These are phyloP conservation scores for Deilephila porcellus DNA, from an alignment of 2,888 invertebrate genomes.

Conservation along the genomic window DNA sequence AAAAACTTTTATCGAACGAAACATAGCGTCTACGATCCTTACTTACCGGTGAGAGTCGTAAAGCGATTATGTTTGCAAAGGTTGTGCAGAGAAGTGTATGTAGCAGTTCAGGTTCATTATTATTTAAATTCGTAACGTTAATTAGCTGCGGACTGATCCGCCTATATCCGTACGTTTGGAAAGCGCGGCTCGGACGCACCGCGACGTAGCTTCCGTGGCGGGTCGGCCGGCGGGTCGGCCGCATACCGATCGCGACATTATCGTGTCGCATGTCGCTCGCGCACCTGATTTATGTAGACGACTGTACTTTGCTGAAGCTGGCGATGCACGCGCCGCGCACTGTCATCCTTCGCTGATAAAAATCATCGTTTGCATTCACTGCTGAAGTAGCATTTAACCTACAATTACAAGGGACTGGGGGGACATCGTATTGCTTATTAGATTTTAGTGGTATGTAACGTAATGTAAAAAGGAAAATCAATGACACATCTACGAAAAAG, in stretches of 20 bases:
- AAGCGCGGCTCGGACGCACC: slow-evolving; percentile 36
- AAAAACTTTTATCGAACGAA: too few species aligned
- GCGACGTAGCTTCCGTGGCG: slow-evolving; percentile 44
- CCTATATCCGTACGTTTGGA: slow-evolving; percentile 19
- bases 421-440: too few species aligned
- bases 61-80: too few species aligned
- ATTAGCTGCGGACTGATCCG: slow-evolving; percentile 12
- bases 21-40: too few species aligned
- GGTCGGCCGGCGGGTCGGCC: slow-evolving; percentile 39
- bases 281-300: slow-evolving; percentile 53
- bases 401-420: too few species aligned
- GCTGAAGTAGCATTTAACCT: too few species aligned
- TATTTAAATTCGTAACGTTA: background rate
- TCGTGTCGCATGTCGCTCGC: slow-evolving; percentile 46
- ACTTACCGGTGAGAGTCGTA: too few species aligned
- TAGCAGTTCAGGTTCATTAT: too few species aligned
- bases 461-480: too few species aligned
- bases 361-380: background rate
- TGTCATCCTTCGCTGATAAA: slow-evolving; percentile 1
- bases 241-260: slow-evolving; percentile 51
- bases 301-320: slow-evolving; percentile 44
- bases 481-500: too few species aligned
- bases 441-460: too few species aligned
- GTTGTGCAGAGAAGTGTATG: too few species aligned
- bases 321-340: slow-evolving; percentile 34